Evolutionary conservation across 2,113 vertebrate genomes (phyloP).

Genomic region (Tauraco erythrolophus): DNA sequence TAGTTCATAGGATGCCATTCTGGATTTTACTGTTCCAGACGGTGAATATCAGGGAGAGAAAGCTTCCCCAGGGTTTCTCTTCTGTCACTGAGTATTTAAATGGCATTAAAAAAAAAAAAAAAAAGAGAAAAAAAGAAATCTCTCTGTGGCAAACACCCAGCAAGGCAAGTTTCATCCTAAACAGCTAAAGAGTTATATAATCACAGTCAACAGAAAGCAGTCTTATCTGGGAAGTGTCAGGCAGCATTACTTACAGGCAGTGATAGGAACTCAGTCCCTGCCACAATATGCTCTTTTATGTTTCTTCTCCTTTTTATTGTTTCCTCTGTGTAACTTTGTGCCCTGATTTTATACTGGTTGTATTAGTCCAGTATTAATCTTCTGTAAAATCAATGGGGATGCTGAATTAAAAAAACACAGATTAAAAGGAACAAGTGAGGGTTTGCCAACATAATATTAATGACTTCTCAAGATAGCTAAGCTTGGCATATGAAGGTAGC

Average conservation of each 20-base stretch:
- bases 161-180: constrained; percentile 36
- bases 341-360: not conserved
- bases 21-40: not conserved
- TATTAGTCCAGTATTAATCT: not conserved
- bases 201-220: constrained; percentile 27
- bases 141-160: constrained; percentile 14
- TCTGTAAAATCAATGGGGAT: not conserved
- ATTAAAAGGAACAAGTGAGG: not conserved
- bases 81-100: not conserved
- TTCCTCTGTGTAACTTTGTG: not conserved
- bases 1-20: not conserved
- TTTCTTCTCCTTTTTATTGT: not conserved
- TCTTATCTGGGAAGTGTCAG: constrained; percentile 35
- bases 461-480: not conserved
- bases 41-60: not conserved
- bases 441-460: constrained; percentile 1
- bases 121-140: not conserved
- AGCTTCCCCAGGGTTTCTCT: not conserved
- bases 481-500: not conserved
- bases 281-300: not conserved
- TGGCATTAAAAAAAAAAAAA: not conserved
- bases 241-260: constrained; percentile 1
- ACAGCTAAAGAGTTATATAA: constrained; percentile 14
- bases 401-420: not conserved
- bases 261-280: not conserved